Evolutionary conservation across 2,797 vertebrate species (phyloP).

Genomic region (Platyrinchus mystaceus): DNA sequence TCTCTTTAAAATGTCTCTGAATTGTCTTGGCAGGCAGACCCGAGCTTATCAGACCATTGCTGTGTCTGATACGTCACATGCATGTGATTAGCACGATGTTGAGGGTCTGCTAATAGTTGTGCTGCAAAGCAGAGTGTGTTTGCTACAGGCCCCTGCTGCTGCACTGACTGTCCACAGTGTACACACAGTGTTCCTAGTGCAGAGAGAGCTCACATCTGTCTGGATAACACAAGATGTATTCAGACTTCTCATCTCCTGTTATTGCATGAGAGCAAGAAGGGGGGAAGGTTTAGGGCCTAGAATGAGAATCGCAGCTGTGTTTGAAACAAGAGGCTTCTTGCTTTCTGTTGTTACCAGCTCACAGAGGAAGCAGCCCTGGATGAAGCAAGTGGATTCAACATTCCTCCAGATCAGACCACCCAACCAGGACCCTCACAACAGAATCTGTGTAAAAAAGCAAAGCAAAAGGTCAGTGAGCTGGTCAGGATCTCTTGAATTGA

Average conservation of each 20-base stretch:
- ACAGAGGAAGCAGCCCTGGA: constrained; percentile 91
- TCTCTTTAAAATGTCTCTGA: neutral
- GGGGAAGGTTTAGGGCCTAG: neutral
- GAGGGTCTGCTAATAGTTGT: neutral
- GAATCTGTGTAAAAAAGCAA: constrained; percentile 7
- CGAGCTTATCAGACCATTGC: neutral
- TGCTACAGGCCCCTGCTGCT: neutral
- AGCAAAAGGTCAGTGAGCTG: constrained; percentile 63
- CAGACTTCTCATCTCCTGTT: neutral
- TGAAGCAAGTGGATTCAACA: constrained; percentile 94
- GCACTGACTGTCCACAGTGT: neutral
- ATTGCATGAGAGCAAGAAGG: neutral
- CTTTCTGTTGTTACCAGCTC: constrained; percentile 77
- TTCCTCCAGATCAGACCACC: constrained; percentile 79
- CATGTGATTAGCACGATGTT: neutral
- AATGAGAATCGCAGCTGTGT: neutral
- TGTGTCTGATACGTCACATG: neutral
- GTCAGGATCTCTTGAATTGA: neutral
- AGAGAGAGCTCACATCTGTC: neutral
- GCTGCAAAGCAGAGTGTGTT: neutral
- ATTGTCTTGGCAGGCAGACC: neutral
- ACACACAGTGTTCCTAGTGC: neutral
- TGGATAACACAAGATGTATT: neutral
- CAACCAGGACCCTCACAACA: constrained; percentile 10
- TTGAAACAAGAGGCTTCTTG: neutral